phyloP scores from a whole-genome alignment of 2,113 vertebrate genomes.

The Scortum barcoo region DNA sequence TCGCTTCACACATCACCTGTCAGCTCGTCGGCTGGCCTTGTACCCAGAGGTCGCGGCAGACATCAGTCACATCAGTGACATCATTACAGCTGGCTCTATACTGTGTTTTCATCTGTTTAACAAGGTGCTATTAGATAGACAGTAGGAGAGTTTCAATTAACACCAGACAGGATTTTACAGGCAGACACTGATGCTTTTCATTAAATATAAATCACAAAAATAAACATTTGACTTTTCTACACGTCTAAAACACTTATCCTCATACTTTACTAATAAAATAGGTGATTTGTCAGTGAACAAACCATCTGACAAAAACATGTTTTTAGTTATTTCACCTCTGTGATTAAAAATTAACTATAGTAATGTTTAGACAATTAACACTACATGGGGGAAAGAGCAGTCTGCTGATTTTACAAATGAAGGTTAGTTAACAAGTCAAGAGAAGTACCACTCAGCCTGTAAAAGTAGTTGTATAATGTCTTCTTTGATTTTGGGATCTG shows the following conservation, averaged over 20 bases:
- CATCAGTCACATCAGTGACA: slow-evolving; percentile 58
- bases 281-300: too few relatives aligned
- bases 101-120: slow-evolving; percentile 38
- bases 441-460: too few relatives aligned
- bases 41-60: slow-evolving; percentile 40
- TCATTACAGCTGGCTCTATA: slow-evolving; percentile 16
- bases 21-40: slow-evolving; percentile 27
- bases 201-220: not conserved
- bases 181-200: not conserved
- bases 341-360: too few relatives aligned
- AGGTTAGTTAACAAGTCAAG: too few relatives aligned
- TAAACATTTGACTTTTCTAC: not conserved
- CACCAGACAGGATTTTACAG: not conserved
- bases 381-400: too few relatives aligned
- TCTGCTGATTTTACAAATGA: too few relatives aligned
- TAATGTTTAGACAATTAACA: too few relatives aligned
- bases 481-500: too few relatives aligned
- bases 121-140: slow-evolving; percentile 21
- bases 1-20: slow-evolving; percentile 64
- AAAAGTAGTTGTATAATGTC: too few relatives aligned
- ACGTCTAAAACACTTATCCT: not conserved
- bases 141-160: slow-evolving; percentile 7
- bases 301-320: too few relatives aligned
- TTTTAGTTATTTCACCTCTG: too few relatives aligned
- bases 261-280: too few relatives aligned